These are phyloP conservation scores for Chamaetylas fuelleborni DNA, from an alignment of 2,113 vertebrate species.

Conservation along the genomic window DNA sequence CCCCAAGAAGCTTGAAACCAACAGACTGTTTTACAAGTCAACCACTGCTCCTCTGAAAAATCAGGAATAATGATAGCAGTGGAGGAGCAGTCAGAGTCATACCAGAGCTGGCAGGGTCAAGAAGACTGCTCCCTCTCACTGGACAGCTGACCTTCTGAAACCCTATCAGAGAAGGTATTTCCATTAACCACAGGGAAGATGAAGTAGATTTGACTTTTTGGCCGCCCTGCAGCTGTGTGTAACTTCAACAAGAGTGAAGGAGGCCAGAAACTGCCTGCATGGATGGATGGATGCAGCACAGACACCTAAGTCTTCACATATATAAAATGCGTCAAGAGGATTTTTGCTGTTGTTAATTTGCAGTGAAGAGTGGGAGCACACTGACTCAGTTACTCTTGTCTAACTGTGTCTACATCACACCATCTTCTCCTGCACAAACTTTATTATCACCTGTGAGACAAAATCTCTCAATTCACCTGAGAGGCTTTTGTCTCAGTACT, in stretches of 20 bases:
- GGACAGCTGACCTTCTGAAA: background rate
- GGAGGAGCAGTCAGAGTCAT: background rate
- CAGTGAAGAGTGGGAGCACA: background rate
- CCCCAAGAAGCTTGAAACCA: background rate
- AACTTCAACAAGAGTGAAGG: background rate
- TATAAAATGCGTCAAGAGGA: background rate
- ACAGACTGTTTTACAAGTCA: fast-evolving
- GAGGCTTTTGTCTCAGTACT: background rate
- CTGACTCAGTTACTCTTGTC: background rate
- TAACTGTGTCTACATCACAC: background rate
- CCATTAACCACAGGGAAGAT: background rate
- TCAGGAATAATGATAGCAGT: background rate
- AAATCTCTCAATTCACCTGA: background rate
- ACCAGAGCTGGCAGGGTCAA: background rate
- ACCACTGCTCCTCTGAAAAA: background rate
- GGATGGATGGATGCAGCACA: background rate
- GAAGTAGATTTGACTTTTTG: background rate
- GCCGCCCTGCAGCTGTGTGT: background rate
- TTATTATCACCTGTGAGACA: background rate
- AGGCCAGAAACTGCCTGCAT: background rate
- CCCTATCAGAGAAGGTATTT: background rate
- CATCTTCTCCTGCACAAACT: background rate
- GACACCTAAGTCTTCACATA: background rate
- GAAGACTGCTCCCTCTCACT: background rate
- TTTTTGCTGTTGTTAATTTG: background rate